These are phyloP conservation scores for Misgurnus mizolepis DNA, from an alignment of 2,113 vertebrate genomes.

Conservation along the genomic window DNA sequence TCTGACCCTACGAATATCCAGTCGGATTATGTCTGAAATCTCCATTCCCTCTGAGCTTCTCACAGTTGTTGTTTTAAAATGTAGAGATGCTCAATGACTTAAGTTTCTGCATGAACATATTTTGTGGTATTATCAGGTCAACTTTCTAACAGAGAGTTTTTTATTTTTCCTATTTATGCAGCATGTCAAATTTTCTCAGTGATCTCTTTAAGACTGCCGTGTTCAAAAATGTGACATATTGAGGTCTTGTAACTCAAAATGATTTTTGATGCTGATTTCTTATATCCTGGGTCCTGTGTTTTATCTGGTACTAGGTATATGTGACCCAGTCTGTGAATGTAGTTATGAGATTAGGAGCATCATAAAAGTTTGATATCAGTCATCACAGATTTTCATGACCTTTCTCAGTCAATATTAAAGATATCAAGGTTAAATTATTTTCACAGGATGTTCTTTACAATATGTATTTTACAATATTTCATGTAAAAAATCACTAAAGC, in stretches of 20 bases:
- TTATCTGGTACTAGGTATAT: constrained; percentile 8
- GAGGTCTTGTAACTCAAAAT: constrained; percentile 19
- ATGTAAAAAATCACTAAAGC: too few relatives aligned
- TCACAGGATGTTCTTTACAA: too few relatives aligned
- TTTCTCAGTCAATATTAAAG: too few relatives aligned
- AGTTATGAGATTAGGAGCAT: too few relatives aligned
- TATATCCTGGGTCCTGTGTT: background rate
- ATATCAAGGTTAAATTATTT: too few relatives aligned
- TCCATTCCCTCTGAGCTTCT: constrained; percentile 16
- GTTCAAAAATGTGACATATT: constrained; percentile 42
- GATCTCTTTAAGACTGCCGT: constrained; percentile 18
- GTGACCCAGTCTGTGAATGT: too few relatives aligned
- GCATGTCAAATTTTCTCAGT: constrained; percentile 13
- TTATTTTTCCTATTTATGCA: constrained; percentile 27
- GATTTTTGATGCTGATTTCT: constrained; percentile 17
- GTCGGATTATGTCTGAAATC: background rate
- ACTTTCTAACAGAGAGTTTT: background rate
- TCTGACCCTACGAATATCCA: background rate
- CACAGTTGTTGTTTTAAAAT: background rate
- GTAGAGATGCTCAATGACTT: constrained; percentile 8
- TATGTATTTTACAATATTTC: too few relatives aligned
- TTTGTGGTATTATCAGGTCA: constrained; percentile 37
- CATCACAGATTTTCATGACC: too few relatives aligned
- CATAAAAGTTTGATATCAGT: too few relatives aligned
- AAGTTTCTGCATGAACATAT: constrained; percentile 13